Evolutionary conservation across 1,140 invertebrate genomes (phyloP).

Genomic region (Armadillidium nasatum): DNA sequence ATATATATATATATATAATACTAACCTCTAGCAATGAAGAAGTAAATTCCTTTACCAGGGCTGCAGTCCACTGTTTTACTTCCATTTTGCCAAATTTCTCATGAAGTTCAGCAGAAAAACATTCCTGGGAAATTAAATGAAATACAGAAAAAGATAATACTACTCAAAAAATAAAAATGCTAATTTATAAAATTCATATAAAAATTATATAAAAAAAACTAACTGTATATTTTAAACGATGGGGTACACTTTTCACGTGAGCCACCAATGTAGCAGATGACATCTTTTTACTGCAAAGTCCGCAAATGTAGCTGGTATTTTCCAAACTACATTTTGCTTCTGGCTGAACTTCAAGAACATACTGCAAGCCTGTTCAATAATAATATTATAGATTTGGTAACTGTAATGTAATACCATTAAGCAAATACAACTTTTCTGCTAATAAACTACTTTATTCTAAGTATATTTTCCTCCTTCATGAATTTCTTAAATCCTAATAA

Average conservation of each 20-base stretch:
- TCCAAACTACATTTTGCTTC: background rate
- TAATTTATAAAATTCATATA: background rate
- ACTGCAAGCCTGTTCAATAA: conserved; percentile 20
- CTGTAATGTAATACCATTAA: too few relatives aligned
- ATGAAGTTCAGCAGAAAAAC: conserved; percentile 18
- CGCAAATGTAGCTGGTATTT: conserved; percentile 22
- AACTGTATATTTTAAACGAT: conserved; percentile 27
- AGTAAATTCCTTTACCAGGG: conserved; percentile 27
- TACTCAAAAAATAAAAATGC: background rate
- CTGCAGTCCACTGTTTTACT: conserved; percentile 27
- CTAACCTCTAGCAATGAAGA: conserved; percentile 16
- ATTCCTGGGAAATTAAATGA: conserved; percentile 13
- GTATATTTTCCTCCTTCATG: too few relatives aligned
- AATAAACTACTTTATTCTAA: too few relatives aligned
- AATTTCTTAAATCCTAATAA: too few relatives aligned
- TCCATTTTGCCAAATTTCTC: conserved; percentile 22
- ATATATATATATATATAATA: background rate
- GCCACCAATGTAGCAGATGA: conserved; percentile 26
- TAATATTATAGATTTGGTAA: too few relatives aligned
- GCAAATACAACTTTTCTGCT: too few relatives aligned
- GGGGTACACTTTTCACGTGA: conserved; percentile 26
- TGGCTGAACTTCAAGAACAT: conserved; percentile 24
- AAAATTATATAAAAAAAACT: background rate
- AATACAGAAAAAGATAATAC: background rate
- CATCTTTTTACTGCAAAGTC: conserved; percentile 28